Percentiles rank a stretch among this genome's conserved stretches.
Evolutionary conservation across 2,797 vertebrate species (phyloP).

Genomic region (Macrochelys suwanniensis): DNA sequence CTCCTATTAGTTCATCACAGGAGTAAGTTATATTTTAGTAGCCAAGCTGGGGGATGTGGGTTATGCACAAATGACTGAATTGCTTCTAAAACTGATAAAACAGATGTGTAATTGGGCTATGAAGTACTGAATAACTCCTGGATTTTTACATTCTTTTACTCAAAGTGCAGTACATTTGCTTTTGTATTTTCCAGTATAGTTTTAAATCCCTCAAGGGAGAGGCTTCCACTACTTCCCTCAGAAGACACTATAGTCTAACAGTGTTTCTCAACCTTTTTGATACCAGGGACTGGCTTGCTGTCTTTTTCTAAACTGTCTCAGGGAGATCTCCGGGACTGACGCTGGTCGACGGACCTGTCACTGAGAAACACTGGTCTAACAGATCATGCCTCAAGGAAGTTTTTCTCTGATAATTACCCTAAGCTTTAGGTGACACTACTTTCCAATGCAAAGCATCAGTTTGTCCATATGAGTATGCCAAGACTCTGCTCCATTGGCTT

Average conservation of each 20-base stretch:
- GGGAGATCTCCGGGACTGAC: background rate
- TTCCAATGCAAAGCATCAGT: background rate
- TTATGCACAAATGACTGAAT: background rate
- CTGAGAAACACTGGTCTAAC: background rate
- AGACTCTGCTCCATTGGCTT: background rate
- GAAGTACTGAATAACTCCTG: rapidly evolving
- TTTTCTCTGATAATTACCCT: background rate
- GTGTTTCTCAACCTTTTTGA: background rate
- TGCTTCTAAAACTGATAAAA: background rate
- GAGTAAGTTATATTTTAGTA: background rate
- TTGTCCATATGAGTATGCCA: rapidly evolving
- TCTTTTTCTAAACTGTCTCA: background rate
- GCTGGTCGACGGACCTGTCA: background rate
- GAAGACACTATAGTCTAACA: rapidly evolving
- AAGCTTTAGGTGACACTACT: background rate
- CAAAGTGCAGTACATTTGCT: background rate
- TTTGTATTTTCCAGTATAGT: background rate
- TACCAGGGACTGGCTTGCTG: background rate
- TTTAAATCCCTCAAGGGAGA: background rate
- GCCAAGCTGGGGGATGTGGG: background rate
- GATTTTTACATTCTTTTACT: background rate
- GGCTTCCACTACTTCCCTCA: background rate
- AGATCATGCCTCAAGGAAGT: rapidly evolving
- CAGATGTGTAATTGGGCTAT: background rate
- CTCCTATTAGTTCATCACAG: background rate